Evolutionary conservation across 2,888 invertebrate genomes (phyloP).

Genomic region (Blera fallax): DNA sequence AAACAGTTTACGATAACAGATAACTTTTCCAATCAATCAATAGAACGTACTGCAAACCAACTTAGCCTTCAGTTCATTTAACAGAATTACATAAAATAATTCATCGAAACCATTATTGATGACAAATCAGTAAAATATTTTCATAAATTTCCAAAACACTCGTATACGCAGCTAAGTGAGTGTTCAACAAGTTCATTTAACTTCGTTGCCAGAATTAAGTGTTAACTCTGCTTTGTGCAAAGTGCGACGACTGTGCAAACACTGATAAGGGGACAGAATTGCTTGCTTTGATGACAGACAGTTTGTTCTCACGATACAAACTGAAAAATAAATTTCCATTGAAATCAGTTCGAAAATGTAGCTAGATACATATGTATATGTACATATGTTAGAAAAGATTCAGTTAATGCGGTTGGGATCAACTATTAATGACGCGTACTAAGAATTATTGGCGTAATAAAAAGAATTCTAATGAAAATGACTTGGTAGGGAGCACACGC

Average conservation of each 20-base stretch:
- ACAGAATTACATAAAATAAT: not conserved
- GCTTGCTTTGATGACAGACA: not conserved
- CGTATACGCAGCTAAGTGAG: not conserved
- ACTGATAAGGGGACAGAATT: conserved; percentile 6
- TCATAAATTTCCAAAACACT: no score
- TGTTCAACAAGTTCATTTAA: not conserved
- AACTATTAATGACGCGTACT: not conserved
- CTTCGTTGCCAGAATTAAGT: not conserved
- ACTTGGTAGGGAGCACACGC: no score
- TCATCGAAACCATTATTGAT: not conserved
- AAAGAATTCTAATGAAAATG: no score
- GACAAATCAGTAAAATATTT: not conserved
- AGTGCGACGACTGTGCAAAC: conserved; percentile 3
- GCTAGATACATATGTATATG: no score
- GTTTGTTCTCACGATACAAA: conserved; percentile 6
- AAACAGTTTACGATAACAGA: not conserved
- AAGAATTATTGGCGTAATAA: no score
- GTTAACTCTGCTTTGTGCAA: not conserved
- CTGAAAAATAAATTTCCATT: not conserved
- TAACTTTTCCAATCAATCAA: not conserved
- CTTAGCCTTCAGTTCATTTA: not conserved
- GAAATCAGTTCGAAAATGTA: not conserved
- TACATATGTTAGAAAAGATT: no score
- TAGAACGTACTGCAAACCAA: no score
- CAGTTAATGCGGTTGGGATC: not conserved